A percentile compares a stretch with the other conserved stretches of the same genome.
These are phyloP conservation scores for Natator depressus DNA, from an alignment of 2,113 vertebrate species.

Conservation along the genomic window DNA sequence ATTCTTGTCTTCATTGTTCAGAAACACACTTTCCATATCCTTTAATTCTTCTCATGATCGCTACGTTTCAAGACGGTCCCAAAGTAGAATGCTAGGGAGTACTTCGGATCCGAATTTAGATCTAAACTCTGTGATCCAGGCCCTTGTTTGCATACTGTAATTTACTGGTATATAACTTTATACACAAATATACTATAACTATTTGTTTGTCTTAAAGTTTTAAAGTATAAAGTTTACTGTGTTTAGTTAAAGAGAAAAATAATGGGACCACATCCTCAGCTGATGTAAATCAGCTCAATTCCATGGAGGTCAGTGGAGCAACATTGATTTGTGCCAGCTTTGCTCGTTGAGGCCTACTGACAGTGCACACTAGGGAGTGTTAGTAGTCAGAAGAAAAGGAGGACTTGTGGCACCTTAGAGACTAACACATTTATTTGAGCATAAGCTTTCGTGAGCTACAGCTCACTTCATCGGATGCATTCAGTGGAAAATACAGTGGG, in stretches of 20 bases:
- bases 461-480: too few species aligned
- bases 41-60: neutral
- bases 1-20: rapidly evolving
- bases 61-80: neutral
- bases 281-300: neutral
- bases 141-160: neutral
- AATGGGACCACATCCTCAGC: neutral
- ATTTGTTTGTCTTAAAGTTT: neutral
- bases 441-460: too few species aligned
- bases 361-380: neutral
- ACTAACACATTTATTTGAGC: too few species aligned
- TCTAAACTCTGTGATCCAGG: neutral
- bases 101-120: neutral
- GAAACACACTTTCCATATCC: rapidly evolving
- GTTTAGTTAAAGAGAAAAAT: neutral
- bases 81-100: neutral
- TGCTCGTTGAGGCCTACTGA: neutral
- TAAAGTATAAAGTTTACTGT: neutral
- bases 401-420: too few species aligned
- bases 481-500: too few species aligned
- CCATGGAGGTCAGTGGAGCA: neutral
- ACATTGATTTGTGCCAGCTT: neutral
- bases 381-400: neutral
- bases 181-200: neutral
- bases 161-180: neutral